Conservation (phyloP, 2,797 vertebrate species). For the Liasis olivaceus region DNA sequence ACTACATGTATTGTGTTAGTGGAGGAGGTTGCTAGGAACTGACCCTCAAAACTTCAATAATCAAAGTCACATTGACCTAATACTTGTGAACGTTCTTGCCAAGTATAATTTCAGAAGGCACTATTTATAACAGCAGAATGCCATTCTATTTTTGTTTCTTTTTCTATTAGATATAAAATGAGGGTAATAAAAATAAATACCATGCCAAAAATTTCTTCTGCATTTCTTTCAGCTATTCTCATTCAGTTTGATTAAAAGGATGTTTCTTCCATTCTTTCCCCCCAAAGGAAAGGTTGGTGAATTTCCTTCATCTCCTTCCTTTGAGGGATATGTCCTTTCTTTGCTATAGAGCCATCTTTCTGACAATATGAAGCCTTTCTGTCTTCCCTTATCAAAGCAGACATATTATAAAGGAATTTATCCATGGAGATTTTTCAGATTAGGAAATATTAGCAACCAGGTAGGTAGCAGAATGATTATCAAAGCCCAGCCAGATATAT, state of each 20-base stretch:
- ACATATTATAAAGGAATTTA: too few relatives aligned
- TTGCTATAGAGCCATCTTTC: background rate
- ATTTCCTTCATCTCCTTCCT: background rate
- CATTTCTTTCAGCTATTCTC: background rate
- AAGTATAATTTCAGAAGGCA: background rate
- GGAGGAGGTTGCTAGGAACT: background rate
- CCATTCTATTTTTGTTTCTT: background rate
- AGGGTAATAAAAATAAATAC: background rate
- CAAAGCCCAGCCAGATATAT: too few relatives aligned
- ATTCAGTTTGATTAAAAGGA: background rate
- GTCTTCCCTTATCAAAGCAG: too few relatives aligned
- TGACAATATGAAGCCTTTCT: background rate
- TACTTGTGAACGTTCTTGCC: background rate
- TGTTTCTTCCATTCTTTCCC: background rate
- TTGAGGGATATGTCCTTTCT: background rate
- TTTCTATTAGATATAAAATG: background rate
- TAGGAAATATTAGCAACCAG: too few relatives aligned
- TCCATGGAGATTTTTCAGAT: too few relatives aligned
- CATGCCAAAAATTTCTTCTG: background rate
- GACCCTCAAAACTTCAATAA: background rate
- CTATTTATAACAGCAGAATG: background rate
- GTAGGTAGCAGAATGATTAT: too few relatives aligned
- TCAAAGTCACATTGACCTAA: background rate
- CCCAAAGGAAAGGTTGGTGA: background rate
- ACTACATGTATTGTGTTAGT: background rate